These are phyloP conservation scores for Nesidiocoris tenuis DNA, from an alignment of 2,888 invertebrate genomes.

Conservation along the genomic window DNA sequence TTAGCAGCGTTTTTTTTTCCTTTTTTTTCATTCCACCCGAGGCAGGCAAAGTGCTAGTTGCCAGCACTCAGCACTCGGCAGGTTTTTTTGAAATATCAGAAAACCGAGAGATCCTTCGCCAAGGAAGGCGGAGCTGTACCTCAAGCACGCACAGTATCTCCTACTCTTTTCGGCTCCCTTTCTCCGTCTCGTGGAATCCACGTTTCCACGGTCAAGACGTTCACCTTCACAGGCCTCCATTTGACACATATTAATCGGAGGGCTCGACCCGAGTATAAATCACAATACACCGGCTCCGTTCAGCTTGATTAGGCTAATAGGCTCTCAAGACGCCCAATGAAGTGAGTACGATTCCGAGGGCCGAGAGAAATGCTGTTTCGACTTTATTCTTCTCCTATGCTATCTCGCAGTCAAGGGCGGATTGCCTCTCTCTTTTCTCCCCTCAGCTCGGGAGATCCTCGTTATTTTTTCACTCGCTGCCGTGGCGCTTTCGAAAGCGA, in stretches of 20 bases:
- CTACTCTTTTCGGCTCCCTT: too few relatives aligned
- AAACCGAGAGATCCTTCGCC: neutral
- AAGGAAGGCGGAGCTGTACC: neutral
- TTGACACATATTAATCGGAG: slow-evolving; percentile 37
- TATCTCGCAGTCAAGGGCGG: neutral
- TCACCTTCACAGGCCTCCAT: slow-evolving; percentile 11
- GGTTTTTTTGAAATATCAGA: neutral
- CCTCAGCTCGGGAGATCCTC: too few relatives aligned
- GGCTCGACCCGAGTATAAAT: slow-evolving; percentile 35
- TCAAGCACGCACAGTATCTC: neutral
- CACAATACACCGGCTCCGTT: slow-evolving; percentile 39
- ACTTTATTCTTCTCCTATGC: too few relatives aligned
- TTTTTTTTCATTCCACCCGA: too few relatives aligned
- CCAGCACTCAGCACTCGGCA: too few relatives aligned
- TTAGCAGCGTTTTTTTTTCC: too few relatives aligned
- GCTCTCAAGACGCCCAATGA: neutral
- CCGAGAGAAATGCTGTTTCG: neutral
- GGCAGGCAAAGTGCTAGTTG: too few relatives aligned
- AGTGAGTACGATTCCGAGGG: neutral
- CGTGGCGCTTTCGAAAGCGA: too few relatives aligned
- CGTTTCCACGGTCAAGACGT: neutral
- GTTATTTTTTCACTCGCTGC: too few relatives aligned
- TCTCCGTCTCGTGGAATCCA: neutral
- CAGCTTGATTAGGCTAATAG: slow-evolving; percentile 38
- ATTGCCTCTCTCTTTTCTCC: too few relatives aligned